Percentiles rank a stretch among this genome's conserved stretches.
Conservation (phyloP, 2,888 invertebrate genomes). For the Watsonalla cultraria region DNA sequence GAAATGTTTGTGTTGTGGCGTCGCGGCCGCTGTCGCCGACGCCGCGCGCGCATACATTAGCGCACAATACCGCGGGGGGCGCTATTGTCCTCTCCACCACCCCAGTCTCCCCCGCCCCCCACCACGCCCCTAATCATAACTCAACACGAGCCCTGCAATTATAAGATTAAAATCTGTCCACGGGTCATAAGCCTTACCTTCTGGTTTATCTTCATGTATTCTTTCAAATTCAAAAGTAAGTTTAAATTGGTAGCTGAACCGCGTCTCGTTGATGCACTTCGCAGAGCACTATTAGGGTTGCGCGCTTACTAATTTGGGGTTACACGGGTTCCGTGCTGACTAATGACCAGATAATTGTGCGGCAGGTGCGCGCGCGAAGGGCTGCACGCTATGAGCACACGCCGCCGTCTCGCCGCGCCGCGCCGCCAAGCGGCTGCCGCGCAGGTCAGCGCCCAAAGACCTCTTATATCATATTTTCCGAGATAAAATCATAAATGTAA, state of each 20-base stretch:
- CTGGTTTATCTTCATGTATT: conserved; percentile 5
- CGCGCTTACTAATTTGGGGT: conserved; percentile 45
- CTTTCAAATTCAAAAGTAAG: conserved; percentile 5
- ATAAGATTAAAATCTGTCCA: conserved; percentile 64
- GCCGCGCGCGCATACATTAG: conserved; percentile 67
- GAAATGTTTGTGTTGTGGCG: conserved; percentile 75
- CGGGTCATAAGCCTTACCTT: conserved; percentile 28
- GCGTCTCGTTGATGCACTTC: conserved; percentile 5
- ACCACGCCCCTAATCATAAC: conserved; percentile 63
- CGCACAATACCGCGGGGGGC: conserved; percentile 66
- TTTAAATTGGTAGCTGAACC: conserved; percentile 3
- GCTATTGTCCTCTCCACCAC: conserved; percentile 61
- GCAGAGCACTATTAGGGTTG: conserved; percentile 18
- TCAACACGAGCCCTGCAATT: conserved; percentile 64
- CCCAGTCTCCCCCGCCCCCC: conserved; percentile 24
- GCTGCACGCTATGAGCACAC: conserved; percentile 65
- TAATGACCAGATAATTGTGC: conserved; percentile 66
- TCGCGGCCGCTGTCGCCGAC: conserved; percentile 54
- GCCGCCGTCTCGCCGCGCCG: conserved; percentile 9
- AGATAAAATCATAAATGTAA: conserved; percentile 3
- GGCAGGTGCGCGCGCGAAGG: conserved; percentile 58
- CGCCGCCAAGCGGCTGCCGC: conserved; percentile 34
- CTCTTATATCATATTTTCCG: not conserved
- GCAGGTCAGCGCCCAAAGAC: conserved; percentile 1
- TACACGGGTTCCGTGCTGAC: conserved; percentile 46